phyloP scores from a whole-genome alignment of 2,888 invertebrate genomes.

The Pollenia labialis region DNA sequence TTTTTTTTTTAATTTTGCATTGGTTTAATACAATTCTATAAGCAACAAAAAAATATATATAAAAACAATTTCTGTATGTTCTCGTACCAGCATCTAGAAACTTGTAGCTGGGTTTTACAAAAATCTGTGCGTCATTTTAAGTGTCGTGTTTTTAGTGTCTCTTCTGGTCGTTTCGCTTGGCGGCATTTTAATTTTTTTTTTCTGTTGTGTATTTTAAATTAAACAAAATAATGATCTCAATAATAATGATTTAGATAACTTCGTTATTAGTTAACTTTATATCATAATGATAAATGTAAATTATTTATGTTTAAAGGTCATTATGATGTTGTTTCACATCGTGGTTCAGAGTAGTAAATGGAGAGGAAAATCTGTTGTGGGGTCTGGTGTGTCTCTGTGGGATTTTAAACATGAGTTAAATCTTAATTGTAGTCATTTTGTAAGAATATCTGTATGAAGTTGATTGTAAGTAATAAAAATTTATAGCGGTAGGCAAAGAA shows the following conservation, averaged over 20 bases:
- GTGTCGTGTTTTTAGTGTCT: constrained; percentile 24
- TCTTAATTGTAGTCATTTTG: constrained; percentile 8
- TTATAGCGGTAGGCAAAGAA: not conserved
- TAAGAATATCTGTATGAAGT: constrained; percentile 6
- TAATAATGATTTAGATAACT: constrained; percentile 34
- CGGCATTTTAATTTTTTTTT: constrained; percentile 32
- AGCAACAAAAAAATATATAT: not conserved
- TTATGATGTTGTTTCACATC: constrained; percentile 3
- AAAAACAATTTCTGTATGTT: not conserved
- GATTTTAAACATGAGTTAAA: constrained; percentile 23
- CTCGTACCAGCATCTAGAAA: not conserved
- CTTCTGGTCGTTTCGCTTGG: constrained; percentile 63
- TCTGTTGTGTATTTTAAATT: constrained; percentile 27
- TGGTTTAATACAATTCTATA: constrained; percentile 13
- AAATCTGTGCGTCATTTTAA: constrained; percentile 20
- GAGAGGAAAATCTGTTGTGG: not conserved
- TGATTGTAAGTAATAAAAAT: not conserved
- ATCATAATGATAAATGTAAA: not conserved
- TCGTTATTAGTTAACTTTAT: constrained; percentile 3
- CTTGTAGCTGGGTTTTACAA: not conserved
- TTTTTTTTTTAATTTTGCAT: not conserved
- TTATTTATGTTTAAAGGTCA: constrained; percentile 8
- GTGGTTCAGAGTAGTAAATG: not conserved
- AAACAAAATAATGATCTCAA: constrained; percentile 32
- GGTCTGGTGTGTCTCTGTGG: not conserved